phyloP scores from a whole-genome alignment of 2,113 vertebrate species.

The Ramphastos sulfuratus region DNA sequence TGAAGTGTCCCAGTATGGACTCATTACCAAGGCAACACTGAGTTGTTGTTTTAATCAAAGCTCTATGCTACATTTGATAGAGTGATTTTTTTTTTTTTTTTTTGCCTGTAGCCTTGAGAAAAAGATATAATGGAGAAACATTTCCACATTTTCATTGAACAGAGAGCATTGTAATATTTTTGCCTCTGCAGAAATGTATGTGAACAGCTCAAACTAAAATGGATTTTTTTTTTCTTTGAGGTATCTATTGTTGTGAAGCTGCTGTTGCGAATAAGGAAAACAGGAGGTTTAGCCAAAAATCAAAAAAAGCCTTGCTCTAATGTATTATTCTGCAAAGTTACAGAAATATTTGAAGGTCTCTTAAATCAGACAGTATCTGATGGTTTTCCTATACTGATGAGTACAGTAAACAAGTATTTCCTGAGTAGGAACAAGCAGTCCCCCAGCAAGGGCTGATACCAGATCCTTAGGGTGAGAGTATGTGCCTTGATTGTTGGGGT shows the following conservation, averaged over 20 bases:
- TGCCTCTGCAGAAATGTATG: slow-evolving; percentile 16
- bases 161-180: not conserved
- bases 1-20: not conserved
- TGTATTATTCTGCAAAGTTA: not conserved
- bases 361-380: not conserved
- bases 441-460: not conserved
- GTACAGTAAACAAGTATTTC: not conserved
- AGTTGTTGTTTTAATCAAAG: not conserved
- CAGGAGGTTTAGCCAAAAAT: not conserved
- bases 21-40: not conserved
- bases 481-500: not conserved
- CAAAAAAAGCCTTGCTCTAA: not conserved
- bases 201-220: not conserved
- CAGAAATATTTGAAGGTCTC: not conserved
- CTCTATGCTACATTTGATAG: not conserved
- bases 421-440: not conserved
- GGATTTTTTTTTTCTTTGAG: not conserved
- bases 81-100: not conserved
- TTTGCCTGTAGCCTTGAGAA: not conserved
- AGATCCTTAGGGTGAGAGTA: not conserved
- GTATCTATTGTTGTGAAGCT: not conserved
- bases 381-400: not conserved
- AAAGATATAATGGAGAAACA: slow-evolving; percentile 8
- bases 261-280: not conserved
- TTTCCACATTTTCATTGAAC: not conserved